Conservation (phyloP, 2,113 vertebrate genomes). For the Progne subis region DNA sequence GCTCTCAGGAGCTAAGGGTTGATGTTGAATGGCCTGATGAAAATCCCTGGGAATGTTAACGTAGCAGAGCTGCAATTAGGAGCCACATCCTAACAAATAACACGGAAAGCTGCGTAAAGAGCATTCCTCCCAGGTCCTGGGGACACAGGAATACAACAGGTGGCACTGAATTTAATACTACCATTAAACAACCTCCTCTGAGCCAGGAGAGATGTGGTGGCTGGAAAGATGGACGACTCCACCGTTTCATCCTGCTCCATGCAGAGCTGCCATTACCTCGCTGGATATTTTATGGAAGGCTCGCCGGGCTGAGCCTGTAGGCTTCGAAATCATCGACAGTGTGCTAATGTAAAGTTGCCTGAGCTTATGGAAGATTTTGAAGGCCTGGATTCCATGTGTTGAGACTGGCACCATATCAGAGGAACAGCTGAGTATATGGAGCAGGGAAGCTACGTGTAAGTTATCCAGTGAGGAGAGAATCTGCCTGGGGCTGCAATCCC, state of each 20-base stretch:
- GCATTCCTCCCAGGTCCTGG: background rate
- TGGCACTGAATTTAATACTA: background rate
- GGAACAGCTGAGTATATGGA: constrained; percentile 64
- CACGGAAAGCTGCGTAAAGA: background rate
- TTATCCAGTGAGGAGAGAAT: constrained; percentile 17
- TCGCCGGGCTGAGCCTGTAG: background rate
- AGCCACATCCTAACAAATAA: background rate
- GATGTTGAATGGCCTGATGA: background rate
- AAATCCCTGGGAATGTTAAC: background rate
- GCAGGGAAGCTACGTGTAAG: constrained; percentile 20
- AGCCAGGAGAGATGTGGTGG: background rate
- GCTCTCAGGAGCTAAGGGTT: background rate
- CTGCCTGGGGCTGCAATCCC: background rate
- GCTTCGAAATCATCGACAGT: background rate
- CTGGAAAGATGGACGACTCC: background rate
- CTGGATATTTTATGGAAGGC: background rate
- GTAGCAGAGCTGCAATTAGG: background rate
- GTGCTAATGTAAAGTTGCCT: constrained; percentile 46
- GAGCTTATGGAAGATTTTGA: constrained; percentile 50
- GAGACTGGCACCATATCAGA: constrained; percentile 55
- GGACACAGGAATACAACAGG: background rate
- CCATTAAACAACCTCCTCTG: background rate
- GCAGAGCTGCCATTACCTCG: background rate
- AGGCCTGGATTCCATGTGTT: constrained; percentile 59
- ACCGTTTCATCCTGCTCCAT: background rate